These are phyloP conservation scores for Zophobas morio DNA, from an alignment of 1,140 invertebrate genomes.

Conservation along the genomic window DNA sequence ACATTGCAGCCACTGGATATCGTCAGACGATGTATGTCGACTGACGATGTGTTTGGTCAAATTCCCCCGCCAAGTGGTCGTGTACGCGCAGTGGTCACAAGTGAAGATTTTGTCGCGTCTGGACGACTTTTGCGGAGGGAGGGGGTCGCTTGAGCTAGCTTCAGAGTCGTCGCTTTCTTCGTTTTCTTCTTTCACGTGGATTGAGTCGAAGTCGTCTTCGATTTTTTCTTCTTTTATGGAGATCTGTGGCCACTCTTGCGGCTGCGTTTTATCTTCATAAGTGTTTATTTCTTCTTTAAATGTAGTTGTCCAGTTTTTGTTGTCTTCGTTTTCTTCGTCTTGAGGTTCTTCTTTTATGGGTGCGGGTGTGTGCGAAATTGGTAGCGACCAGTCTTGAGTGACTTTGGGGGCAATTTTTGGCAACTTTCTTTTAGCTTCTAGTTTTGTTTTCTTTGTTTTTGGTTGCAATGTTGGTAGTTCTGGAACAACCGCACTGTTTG, in stretches of 20 bases:
- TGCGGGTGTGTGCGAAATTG: too few relatives aligned
- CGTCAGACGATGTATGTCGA: slow-evolving; percentile 5
- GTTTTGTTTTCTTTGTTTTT: too few relatives aligned
- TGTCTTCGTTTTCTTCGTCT: not conserved
- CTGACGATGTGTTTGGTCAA: slow-evolving; percentile 11
- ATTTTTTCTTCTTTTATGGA: not conserved
- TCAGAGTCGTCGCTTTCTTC: not conserved
- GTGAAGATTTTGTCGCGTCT: not conserved
- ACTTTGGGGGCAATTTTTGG: too few relatives aligned
- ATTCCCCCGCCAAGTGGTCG: not conserved
- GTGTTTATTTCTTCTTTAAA: too few relatives aligned
- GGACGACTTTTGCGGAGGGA: not conserved
- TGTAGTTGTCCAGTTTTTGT: too few relatives aligned
- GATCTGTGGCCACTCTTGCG: not conserved
- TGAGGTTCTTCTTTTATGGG: not conserved
- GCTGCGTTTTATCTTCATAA: too few relatives aligned
- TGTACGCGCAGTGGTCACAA: slow-evolving; percentile 13
- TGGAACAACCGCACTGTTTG: too few relatives aligned
- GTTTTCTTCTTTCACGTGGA: not conserved
- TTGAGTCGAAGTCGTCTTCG: not conserved
- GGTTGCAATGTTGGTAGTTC: too few relatives aligned
- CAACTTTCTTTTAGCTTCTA: too few relatives aligned
- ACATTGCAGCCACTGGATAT: slow-evolving; percentile 17
- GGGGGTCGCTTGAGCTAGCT: too few relatives aligned
- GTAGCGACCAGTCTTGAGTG: too few relatives aligned